phyloP scores from a whole-genome alignment of 2,113 vertebrate genomes.

The Lathamus discolor region DNA sequence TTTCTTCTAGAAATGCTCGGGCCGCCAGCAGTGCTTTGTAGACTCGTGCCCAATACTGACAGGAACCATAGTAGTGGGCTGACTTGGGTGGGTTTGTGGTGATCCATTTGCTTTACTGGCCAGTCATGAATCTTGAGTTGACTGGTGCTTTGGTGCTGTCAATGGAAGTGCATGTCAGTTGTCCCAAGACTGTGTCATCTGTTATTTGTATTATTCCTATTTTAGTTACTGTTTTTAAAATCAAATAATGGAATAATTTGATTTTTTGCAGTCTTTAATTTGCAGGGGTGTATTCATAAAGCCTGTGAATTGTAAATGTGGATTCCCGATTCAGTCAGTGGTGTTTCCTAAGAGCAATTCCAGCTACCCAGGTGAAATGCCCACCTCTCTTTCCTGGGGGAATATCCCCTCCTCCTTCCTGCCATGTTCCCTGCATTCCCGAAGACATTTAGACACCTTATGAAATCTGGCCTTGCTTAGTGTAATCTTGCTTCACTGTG shows the following conservation, averaged over 20 bases:
- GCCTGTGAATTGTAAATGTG: neutral
- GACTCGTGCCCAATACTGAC: neutral
- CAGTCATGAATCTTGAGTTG: neutral
- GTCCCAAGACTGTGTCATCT: neutral
- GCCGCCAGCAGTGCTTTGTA: neutral
- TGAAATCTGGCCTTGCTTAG: neutral
- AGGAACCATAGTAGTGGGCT: neutral
- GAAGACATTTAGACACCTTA: neutral
- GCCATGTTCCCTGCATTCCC: neutral
- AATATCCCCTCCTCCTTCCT: neutral
- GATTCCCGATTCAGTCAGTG: neutral
- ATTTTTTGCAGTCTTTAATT: neutral
- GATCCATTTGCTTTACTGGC: neutral
- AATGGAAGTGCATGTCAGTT: neutral
- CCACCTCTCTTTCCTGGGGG: neutral
- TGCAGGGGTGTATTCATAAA: neutral
- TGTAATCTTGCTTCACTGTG: neutral
- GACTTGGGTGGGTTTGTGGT: constrained; percentile 5
- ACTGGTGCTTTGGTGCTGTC: neutral
- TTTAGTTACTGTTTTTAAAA: neutral
- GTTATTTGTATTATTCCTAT: neutral
- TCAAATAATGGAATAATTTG: neutral
- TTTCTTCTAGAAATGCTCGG: constrained; percentile 59
- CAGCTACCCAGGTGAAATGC: neutral
- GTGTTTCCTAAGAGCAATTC: neutral